Conservation (phyloP, 2,113 vertebrate genomes). For the Neolamprologus ventralis region DNA sequence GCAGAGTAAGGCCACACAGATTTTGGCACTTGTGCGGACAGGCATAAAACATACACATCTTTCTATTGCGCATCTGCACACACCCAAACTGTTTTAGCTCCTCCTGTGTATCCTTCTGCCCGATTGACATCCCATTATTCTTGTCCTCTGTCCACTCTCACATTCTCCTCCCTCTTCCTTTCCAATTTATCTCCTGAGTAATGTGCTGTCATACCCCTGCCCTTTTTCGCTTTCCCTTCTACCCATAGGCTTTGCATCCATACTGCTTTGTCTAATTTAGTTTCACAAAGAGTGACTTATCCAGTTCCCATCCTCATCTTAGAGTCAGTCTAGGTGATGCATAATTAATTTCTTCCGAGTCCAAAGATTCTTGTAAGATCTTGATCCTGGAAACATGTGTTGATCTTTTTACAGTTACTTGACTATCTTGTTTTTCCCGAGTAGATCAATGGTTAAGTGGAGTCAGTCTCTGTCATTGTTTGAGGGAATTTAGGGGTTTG, state of each 20-base stretch:
- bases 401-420: background rate
- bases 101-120: slow-evolving; percentile 27
- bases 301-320: slow-evolving; percentile 12
- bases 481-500: background rate
- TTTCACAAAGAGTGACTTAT: slow-evolving; percentile 10
- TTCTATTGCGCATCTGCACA: background rate
- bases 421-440: background rate
- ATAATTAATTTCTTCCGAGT: slow-evolving; percentile 18
- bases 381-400: background rate
- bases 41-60: background rate
- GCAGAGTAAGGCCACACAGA: slow-evolving; percentile 77
- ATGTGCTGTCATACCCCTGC: slow-evolving; percentile 53
- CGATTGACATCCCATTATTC: slow-evolving; percentile 56
- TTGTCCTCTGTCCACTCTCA: slow-evolving; percentile 47
- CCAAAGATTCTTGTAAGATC: background rate
- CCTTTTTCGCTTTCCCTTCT: slow-evolving; percentile 8
- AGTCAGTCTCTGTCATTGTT: background rate
- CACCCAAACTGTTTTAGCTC: slow-evolving; percentile 18
- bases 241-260: slow-evolving; percentile 33
- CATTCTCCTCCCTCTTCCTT: slow-evolving; percentile 41
- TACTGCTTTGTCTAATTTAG: slow-evolving; percentile 33
- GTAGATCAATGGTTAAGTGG: background rate
- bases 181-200: slow-evolving; percentile 61
- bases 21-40: background rate
- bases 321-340: background rate